A percentile compares a stretch with the other conserved stretches of the same genome.
phyloP scores from a whole-genome alignment of 2,888 invertebrate species.

The Yponomeuta malinellus region DNA sequence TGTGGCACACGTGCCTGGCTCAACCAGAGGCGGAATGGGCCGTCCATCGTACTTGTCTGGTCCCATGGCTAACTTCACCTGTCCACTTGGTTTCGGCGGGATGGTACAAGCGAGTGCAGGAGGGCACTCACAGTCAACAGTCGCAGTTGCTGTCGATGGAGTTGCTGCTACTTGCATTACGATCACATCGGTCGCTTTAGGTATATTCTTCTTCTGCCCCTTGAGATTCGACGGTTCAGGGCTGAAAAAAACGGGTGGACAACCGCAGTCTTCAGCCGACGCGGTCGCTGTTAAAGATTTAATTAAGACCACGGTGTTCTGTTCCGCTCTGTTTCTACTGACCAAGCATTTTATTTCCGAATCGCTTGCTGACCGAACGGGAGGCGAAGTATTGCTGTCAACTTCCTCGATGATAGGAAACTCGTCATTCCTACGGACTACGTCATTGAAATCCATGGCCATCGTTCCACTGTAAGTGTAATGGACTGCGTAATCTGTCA shows the following conservation, averaged over 20 bases:
- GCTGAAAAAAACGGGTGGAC: not conserved
- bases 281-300: not conserved
- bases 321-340: not conserved
- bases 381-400: not conserved
- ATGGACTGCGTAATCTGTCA: conserved; percentile 16
- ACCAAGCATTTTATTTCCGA: not conserved
- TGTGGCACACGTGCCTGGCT: conserved; percentile 32
- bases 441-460: not conserved
- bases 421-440: not conserved
- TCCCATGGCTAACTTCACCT: not conserved
- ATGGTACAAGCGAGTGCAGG: not conserved
- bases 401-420: conserved; percentile 1
- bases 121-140: not conserved
- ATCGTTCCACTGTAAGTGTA: not conserved
- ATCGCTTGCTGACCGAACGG: not conserved
- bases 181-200: not conserved
- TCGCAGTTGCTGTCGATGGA: not conserved
- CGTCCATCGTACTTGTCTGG: not conserved
- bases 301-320: not conserved
- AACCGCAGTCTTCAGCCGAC: not conserved
- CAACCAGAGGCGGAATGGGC: conserved; percentile 14
- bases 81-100: not conserved
- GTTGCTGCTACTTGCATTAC: not conserved
- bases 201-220: not conserved
- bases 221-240: not conserved